Evolutionary conservation across 1,140 invertebrate genomes (phyloP).

Genomic region (Meloidogyne floridensis): DNA sequence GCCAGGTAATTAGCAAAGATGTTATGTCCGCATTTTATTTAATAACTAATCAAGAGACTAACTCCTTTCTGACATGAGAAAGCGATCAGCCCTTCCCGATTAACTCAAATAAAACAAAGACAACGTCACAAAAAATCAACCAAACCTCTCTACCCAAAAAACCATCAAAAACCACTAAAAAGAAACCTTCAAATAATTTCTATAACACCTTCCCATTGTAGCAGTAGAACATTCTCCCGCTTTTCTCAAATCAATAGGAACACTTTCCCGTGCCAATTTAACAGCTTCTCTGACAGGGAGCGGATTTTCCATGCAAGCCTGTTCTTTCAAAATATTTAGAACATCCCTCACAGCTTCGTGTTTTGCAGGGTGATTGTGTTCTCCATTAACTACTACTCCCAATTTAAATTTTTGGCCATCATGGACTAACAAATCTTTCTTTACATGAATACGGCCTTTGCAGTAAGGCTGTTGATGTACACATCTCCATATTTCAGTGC

Average conservation of each 20-base stretch:
- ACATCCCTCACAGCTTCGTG: not conserved
- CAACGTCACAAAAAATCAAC: not conserved
- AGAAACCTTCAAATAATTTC: slow-evolving; percentile 7
- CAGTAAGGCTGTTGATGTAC: not conserved
- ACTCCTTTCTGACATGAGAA: too few relatives aligned
- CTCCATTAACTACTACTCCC: not conserved
- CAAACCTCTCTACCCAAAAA: too few relatives aligned
- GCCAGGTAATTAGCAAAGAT: too few relatives aligned
- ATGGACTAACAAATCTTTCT: not conserved
- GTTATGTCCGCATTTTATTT: too few relatives aligned
- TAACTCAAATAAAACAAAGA: too few relatives aligned
- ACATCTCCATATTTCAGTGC: not conserved
- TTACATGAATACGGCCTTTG: not conserved
- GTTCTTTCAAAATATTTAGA: not conserved
- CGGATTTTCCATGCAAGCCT: not conserved
- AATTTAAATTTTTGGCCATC: not conserved
- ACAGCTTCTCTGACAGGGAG: not conserved
- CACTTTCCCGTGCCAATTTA: not conserved
- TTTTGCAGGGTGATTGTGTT: not conserved
- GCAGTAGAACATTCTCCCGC: not conserved
- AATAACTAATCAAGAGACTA: too few relatives aligned
- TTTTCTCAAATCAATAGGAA: not conserved
- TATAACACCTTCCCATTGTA: not conserved
- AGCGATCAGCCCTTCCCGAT: too few relatives aligned
- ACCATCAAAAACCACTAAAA: too few relatives aligned